phyloP scores from a whole-genome alignment of 1,140 invertebrate genomes.

The Leptonema lineaticorne region DNA sequence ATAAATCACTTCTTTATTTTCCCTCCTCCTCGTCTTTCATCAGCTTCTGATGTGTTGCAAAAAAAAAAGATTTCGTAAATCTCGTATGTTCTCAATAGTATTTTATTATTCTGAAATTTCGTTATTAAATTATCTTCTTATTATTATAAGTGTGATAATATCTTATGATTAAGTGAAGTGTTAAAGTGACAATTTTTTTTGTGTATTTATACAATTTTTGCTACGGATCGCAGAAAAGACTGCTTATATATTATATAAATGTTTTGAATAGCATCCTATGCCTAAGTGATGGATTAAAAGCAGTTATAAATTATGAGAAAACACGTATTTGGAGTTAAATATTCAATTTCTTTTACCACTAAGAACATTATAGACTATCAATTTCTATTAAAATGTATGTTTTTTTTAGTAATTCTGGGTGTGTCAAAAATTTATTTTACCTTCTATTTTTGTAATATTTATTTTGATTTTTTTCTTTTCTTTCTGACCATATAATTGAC shows the following conservation, averaged over 20 bases:
- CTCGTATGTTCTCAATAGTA: constrained; percentile 1
- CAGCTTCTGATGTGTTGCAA: constrained; percentile 7
- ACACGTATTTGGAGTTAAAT: constrained; percentile 31
- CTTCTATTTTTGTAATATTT: constrained; percentile 5
- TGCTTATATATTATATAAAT: constrained; percentile 22
- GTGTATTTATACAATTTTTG: constrained; percentile 13
- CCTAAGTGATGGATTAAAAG: constrained; percentile 30
- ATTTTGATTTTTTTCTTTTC: too few species aligned
- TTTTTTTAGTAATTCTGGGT: too few species aligned
- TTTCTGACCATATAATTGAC: too few species aligned
- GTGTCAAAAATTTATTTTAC: neutral
- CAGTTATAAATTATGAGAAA: constrained; percentile 26
- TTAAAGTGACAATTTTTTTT: constrained; percentile 28
- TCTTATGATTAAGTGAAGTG: constrained; percentile 24
- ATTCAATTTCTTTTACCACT: too few species aligned
- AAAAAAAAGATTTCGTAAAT: constrained; percentile 12
- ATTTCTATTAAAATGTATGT: too few species aligned
- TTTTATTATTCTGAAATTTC: neutral
- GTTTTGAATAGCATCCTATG: constrained; percentile 18
- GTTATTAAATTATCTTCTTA: constrained; percentile 6
- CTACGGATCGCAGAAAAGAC: constrained; percentile 23
- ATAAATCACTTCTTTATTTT: constrained; percentile 2
- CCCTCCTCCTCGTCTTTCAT: too few species aligned
- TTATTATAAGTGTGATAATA: constrained; percentile 19
- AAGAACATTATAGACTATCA: too few species aligned